Evolutionary conservation across 2,113 vertebrate species (phyloP).

Genomic region (Hippocampus barbouri): DNA sequence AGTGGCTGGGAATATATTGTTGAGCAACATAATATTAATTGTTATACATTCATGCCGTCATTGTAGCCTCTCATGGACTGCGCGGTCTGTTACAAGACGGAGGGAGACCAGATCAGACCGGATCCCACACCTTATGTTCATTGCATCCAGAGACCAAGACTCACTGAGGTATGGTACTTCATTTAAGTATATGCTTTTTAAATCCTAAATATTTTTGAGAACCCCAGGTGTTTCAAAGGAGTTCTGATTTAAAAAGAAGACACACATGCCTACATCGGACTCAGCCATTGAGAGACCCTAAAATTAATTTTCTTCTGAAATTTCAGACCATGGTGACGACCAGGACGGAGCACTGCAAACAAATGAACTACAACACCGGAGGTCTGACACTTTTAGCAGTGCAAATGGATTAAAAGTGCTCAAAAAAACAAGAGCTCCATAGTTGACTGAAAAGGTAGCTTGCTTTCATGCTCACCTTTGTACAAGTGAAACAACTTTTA

Average conservation of each 20-base stretch:
- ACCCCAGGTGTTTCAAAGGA: too few relatives aligned
- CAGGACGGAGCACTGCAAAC: slow-evolving; percentile 49
- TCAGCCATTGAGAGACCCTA: background rate
- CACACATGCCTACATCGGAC: too few relatives aligned
- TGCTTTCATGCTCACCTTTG: background rate
- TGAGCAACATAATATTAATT: background rate
- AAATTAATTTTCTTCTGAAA: background rate
- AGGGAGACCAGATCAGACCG: slow-evolving; percentile 28
- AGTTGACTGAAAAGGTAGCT: background rate
- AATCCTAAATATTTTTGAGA: too few relatives aligned
- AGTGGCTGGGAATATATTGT: background rate
- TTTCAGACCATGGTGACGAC: slow-evolving; percentile 47
- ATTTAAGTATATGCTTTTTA: too few relatives aligned
- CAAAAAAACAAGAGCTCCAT: background rate
- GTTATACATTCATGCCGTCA: background rate
- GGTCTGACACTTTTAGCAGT: slow-evolving; percentile 53
- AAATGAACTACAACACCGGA: slow-evolving; percentile 61
- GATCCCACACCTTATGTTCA: slow-evolving; percentile 63
- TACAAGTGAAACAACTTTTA: background rate
- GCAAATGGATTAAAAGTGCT: background rate
- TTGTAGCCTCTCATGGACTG: slow-evolving; percentile 73
- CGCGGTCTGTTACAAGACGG: slow-evolving; percentile 66
- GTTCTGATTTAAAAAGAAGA: too few relatives aligned
- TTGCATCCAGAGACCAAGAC: slow-evolving; percentile 67
- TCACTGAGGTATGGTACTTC: slow-evolving; percentile 55